Base-by-base conservation (phyloP, 2,888 invertebrate genomes). In the Synanthedon tipuliformis region DNA sequence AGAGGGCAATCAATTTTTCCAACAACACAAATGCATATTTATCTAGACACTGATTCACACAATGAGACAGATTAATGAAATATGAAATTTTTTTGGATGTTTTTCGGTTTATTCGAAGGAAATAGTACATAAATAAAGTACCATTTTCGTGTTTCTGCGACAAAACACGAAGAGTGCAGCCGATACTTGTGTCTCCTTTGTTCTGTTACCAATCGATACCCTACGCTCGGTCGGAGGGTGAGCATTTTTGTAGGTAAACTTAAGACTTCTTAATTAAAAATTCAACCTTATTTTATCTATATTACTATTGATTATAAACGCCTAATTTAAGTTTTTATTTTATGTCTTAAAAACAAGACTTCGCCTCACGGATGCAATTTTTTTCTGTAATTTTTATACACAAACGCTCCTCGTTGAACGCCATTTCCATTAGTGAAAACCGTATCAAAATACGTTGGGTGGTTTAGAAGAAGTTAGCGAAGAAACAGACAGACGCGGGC, bases 71-170 rank as follows among this genome's bases (percentile, higher is more conserved):
- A 48, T 51, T 34, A 13, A 4, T 13, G 15, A 10, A 41, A 41
- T 40, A 16, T 51, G 50, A 40, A 40, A 50, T 51, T 50, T 56
- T 8, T 2, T 34, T 10, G 10, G 10, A 34, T 34, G 34, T 34
- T 34, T 34, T 34, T 34, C 3, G 34, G 34, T 10, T 34, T 34
- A 34, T 56, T 54, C 40, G 52, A 27, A 50, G 53, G 49, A 16
- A 13, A 48, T 49, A 40, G 52, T 51, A n/a, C n/a, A n/a, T n/a
- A 56, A 55, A 56, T 54, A 57, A 54, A 55, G 54, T 76, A 71
- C 74, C 68, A 66, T 80, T 80, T 79, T 63, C 75, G 76, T 78
- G 76, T 78, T 79, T 75, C 82, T 85, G 85, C 86, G 83, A 76
- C 84, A 83, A 79, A 45, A 78, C 64, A 52, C 51, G 80, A 85